Evolutionary conservation across 64 coral and sea anemone genomes (phyloP), one percentile per base, ranked within the genome.

Genomic region (Montipora capricornis): DNA sequence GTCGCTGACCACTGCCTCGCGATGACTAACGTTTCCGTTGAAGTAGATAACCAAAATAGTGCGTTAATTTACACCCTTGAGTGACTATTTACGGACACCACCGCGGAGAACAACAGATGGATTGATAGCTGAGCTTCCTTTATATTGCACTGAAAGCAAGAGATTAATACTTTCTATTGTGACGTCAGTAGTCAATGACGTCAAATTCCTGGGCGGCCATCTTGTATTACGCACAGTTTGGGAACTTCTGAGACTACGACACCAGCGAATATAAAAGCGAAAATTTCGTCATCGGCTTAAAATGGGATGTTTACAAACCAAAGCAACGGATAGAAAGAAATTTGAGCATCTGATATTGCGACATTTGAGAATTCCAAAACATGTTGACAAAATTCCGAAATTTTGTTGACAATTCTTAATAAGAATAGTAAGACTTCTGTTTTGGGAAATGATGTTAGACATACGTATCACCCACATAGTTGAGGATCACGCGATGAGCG

Each of bases 21-120:
- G 48, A 19, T 86, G 82, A 86, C 45, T 86, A 47, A 86, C 70
- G 67, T 70, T 70, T 73, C 66, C 82, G 82, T 86, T 50, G 82
- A 49, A 16, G 16, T 22, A 2, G 82, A 49, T 71, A 71, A 86
- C 82, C 60, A 86, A 86, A 86, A 86, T 86, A 86, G n/a, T 86
- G 66, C 71, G 67, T 71, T 49, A 17, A 71, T 86, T 37, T 69
- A 86, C 82, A 73, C 82, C 62, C 82, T 86, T 86, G 82, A 86
- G 82, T 86, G 71, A 86, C 82, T 86, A 86, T 86, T 86, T 86
- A 86, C 82, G 82, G 82, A 71, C 47, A 73, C 82, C 66, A 86
- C 62, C 82, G 10, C 66, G 67, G 66, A 73, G 82, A 73, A 86
- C 82, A 86, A 86, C 66, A 71, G 62, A 6, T 71, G 64, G 44